A percentile compares a stretch with the other conserved stretches of the same genome.
Evolutionary conservation across 1,140 invertebrate species (phyloP).

Genomic region (Eciton burchellii): DNA sequence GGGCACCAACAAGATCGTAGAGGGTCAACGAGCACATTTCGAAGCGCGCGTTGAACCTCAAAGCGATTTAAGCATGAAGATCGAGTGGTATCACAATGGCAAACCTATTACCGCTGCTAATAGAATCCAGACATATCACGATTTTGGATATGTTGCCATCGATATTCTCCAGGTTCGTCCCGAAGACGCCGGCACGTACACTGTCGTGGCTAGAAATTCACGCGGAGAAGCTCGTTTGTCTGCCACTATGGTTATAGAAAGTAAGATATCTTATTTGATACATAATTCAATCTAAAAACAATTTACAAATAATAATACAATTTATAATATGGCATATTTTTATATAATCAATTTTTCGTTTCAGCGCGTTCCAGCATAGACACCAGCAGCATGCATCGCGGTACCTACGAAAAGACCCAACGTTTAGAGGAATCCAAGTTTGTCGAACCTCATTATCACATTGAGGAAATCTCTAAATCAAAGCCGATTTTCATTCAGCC

Average conservation of each 20-base stretch:
- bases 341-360: constrained; percentile 75
- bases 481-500: constrained; percentile 96
- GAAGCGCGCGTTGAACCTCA: constrained; percentile 97
- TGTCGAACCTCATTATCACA: constrained; percentile 94
- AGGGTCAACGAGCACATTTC: constrained; percentile 98
- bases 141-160: constrained; percentile 97
- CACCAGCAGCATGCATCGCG: constrained; percentile 94
- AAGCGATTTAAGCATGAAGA: constrained; percentile 94
- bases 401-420: constrained; percentile 94
- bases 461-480: constrained; percentile 97
- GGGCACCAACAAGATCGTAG: constrained; percentile 96
- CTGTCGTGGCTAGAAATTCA: constrained; percentile 95
- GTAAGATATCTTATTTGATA: constrained; percentile 86
- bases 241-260: constrained; percentile 94
- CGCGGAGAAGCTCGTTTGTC: constrained; percentile 93
- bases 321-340: constrained; percentile 53
- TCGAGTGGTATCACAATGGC: constrained; percentile 97
- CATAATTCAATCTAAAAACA: neutral
- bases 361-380: constrained; percentile 94
- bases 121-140: constrained; percentile 96
- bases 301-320: constrained; percentile 4
- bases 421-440: constrained; percentile 94
- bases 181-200: constrained; percentile 95
- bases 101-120: constrained; percentile 93
- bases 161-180: constrained; percentile 95